Evolutionary conservation across 2,113 vertebrate species (phyloP), one percentile per base, ranked within the genome.

Genomic region (Cricetomys ansorgei): DNA sequence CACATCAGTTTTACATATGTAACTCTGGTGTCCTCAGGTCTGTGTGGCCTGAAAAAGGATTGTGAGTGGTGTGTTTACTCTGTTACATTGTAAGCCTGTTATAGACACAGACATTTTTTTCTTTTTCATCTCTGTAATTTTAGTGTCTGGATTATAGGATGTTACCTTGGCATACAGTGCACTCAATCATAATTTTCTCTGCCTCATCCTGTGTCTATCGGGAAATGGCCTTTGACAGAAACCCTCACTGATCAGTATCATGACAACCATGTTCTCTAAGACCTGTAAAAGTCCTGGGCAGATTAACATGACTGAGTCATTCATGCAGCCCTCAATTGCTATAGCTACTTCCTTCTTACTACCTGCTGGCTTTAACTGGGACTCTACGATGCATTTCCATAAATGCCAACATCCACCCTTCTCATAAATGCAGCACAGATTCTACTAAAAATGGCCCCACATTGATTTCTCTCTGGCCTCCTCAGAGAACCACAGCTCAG

Each of bases 1-100:
- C 31, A 6, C 27, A 40, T 91, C 94, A 65, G 67, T 23, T 95
- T 93, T 77, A 89, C 76, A 92, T 79, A 23, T 29, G 29, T 40
- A 85, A n/a, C 53, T 75, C 69, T 70, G 88, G 37, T 65, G 53
- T 90, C 91, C 67, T 73, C 5, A 10, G 75, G 21, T 86, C 89
- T 11, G 43, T 3, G 7, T 62, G 55, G 43, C 55, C 83, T 75
- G 34, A 69, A 92, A 17, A 23, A 48, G 37, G 65, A 13, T 48
- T 25, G 2, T 7, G 9, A 91, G 45, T 23, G 31, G 34, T 65
- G 16, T n/a, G 23, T 62, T 80, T 94, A 31, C 48, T 76, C 21
- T 34, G n/a, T 25, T 67, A 64, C 40, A 34, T 16, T n/a, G 0
- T 9, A 67, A 80, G 13, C 76, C 40, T 80, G 7, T 3, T 11